phyloP scores from a whole-genome alignment of 2,113 vertebrate genomes.

The Casuarius casuarius region DNA sequence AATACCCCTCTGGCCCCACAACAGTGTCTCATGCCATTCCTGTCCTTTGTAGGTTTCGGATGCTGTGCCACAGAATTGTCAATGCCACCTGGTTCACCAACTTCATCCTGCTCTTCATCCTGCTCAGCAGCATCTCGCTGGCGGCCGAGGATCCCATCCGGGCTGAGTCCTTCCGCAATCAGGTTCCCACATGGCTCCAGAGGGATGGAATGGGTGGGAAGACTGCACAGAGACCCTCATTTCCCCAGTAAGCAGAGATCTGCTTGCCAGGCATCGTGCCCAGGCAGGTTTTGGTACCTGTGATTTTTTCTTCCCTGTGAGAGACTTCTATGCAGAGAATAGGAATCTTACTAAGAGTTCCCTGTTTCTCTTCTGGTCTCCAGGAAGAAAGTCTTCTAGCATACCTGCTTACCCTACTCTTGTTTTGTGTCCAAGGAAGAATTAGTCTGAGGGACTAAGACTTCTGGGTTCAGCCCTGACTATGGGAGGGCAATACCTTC shows the following conservation, averaged over 20 bases:
- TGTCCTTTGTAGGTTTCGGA: conserved; percentile 83
- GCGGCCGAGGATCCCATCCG: conserved; percentile 97
- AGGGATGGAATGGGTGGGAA: background rate
- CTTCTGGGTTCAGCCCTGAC: background rate
- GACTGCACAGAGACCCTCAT: background rate
- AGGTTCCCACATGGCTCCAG: conserved; percentile 70
- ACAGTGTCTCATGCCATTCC: background rate
- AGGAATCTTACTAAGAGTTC: background rate
- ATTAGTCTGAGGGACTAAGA: background rate
- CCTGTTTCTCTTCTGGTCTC: background rate
- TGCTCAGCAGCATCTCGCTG: conserved; percentile 96
- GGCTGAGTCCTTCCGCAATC: conserved; percentile 89
- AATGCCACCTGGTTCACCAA: conserved; percentile 98
- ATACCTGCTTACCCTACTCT: background rate
- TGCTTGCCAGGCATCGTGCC: background rate
- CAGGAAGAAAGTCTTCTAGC: background rate
- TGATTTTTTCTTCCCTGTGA: background rate
- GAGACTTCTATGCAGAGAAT: background rate
- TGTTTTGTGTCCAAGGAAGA: background rate
- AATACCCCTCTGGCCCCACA: background rate
- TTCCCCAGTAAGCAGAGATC: background rate
- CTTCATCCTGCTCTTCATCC: conserved; percentile 97
- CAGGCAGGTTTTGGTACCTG: background rate
- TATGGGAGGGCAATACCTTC: background rate
- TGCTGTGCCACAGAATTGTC: conserved; percentile 92